Percentiles rank a stretch among this genome's conserved stretches.
Evolutionary conservation across 2,797 vertebrate species (phyloP).

Genomic region (Galaxias olidus): DNA sequence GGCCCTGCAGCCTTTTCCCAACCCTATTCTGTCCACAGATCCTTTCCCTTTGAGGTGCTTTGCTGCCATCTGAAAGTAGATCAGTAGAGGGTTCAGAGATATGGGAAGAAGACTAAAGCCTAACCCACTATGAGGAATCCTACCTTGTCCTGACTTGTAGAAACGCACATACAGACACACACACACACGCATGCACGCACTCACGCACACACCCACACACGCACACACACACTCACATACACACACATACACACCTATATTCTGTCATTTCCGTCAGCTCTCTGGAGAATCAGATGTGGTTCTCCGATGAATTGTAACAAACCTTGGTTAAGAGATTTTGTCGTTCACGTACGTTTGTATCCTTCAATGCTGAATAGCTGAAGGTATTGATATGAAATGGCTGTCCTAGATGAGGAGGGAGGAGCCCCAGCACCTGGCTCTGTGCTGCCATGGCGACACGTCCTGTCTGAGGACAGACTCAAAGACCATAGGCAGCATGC

Average conservation of each 20-base stretch:
- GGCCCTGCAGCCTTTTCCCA: slow-evolving; percentile 17
- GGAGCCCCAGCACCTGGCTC: background rate
- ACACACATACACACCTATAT: no score
- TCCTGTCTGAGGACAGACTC: slow-evolving; percentile 29
- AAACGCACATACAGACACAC: slow-evolving; percentile 5
- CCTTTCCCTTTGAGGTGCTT: slow-evolving; percentile 17
- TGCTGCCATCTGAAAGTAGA: no score
- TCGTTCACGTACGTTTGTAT: no score
- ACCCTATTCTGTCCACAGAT: slow-evolving; percentile 17
- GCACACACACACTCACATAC: background rate
- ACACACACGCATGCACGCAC: background rate
- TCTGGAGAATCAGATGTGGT: no score
- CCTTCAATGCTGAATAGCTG: no score
- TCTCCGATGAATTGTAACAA: no score
- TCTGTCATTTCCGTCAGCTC: no score
- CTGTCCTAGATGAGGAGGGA: no score
- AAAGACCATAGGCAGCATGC: slow-evolving; percentile 50
- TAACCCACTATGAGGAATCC: slow-evolving; percentile 39
- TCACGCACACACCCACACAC: background rate
- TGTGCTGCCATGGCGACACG: slow-evolving; percentile 14
- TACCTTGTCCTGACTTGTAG: slow-evolving; percentile 54
- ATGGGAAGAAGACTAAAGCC: no score
- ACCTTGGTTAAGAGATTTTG: no score
- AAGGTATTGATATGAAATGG: no score
- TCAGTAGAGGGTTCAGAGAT: no score